Base-by-base conservation (phyloP, 2,113 vertebrate genomes). In the Vireo altiloquus region DNA sequence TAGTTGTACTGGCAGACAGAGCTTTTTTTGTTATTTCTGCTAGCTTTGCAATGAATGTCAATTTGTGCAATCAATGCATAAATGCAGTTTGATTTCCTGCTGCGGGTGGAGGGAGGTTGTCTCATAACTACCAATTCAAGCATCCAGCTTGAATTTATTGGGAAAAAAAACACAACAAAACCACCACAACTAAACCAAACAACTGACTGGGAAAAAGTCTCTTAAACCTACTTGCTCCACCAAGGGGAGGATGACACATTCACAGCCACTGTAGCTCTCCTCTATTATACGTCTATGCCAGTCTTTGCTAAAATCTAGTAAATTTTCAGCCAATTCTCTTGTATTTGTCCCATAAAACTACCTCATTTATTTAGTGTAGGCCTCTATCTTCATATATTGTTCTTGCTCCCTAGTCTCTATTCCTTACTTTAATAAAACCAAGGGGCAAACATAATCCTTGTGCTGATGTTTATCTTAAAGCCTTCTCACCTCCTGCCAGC, bases 31-130 rank as follows among this genome's bases (percentile, higher is more conserved):
- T 89, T 40, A 47, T 79, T 94, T 89, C 40, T 87, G 46, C 69
- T 87, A 69, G 53, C 77, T 92, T 89, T 92, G 40, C 46, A 64
- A 76, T 89, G 44, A 87, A 79, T 57, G 33, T 65, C 31, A 65
- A 68, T 52, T 89, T 87, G 74, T 60, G n/a, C 66, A 87, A 72
- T 91, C 82, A 91, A n/a, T 91, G 61, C 53, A 35, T 77, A 42
- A 42, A 42, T 42, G 40, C 40, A 42, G 22, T 64, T 92, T 85
- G 50, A 82, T 91, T 95, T 95, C 84, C 78, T 85, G 37, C 89
- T 78, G 75, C 0, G 9, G 15, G 14, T 88, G 14, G 40, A 93
- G n/a, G 42, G n/a, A 87, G 19, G 21, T 44, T 0, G 0, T 57
- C 54, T 82, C 12, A 6, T 70, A 87, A 76, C 39, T 69, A 70